Conservation (phyloP, 2,797 vertebrate species). For the Sebastes steindachneri region DNA sequence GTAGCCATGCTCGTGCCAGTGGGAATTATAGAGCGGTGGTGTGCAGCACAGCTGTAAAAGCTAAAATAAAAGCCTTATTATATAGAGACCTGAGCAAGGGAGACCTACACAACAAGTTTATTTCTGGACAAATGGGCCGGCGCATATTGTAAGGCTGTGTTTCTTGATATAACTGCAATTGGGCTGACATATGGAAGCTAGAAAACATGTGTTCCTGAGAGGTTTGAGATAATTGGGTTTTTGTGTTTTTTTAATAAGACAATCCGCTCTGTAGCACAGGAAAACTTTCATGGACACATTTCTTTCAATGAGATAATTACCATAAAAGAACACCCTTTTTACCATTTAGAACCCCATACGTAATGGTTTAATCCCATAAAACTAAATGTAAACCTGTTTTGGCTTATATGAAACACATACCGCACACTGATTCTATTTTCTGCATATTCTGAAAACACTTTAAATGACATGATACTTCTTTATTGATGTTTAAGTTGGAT, state of each 20-base stretch:
- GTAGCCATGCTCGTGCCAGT: conserved; percentile 43
- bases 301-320: not conserved
- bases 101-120: conserved; percentile 39
- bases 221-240: not conserved
- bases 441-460: not conserved
- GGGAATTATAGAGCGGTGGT: conserved; percentile 73
- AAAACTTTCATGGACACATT: not conserved
- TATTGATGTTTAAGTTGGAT: not conserved
- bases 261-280: not conserved
- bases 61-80: conserved; percentile 73
- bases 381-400: not conserved
- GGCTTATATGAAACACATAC: not conserved
- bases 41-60: conserved; percentile 66
- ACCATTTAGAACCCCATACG: not conserved
- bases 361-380: not conserved
- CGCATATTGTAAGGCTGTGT: conserved; percentile 12
- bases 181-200: not conserved
- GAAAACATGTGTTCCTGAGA: not conserved
- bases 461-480: not conserved
- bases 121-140: conserved; percentile 40
- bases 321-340: not conserved
- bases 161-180: not conserved
- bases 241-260: not conserved
- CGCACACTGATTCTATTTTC: not conserved
- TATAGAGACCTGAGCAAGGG: conserved; percentile 57